Evolutionary conservation across 2,113 vertebrate genomes (phyloP), one percentile per base, ranked within the genome.

Genomic region (Lucifuga dentata): DNA sequence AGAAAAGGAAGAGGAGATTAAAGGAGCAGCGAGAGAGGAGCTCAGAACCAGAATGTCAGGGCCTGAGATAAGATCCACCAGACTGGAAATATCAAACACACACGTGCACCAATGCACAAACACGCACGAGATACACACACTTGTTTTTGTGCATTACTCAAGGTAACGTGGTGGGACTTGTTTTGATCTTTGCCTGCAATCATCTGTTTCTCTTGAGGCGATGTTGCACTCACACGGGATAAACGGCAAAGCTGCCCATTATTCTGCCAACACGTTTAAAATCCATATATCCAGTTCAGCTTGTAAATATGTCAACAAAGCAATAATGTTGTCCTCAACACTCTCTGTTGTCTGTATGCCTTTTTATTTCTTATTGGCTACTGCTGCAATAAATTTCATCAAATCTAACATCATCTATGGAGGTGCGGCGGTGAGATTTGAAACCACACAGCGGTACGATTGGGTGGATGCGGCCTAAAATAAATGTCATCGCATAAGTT

Each of bases 21-120:
- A 85, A 84, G 83, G 21, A 75, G 60, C 68, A 80, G 83, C 69
- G 43, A 71, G 87, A 82, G 77, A 55, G 57, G 13, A 32, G 70
- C 45, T 74, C 67, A 65, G 49, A 78, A 64, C 61, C 39, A 16
- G 44, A 70, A 59, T 63, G 73, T 81, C 63, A 68, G 71, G 63
- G 73, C 80, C 67, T 21, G 59, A 71, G 72, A 79, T 77, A 9
- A 82, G 73, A 84, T 75, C 56, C 61, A 69, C 57, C 50, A 66
- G 43, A 66, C 59, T 73, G 68, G 81, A 83, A 80, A 72, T 20
- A 44, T 43, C 49, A 41, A 48, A 72, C 58, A 73, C 21, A 24
- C 39, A 39, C 57, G 44, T 51, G 17, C 3, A 8, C 33, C 1
- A 35, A 21, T 9, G 39, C 35, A 23, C 26, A 29, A 3, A 29